Evolutionary conservation across 2,113 vertebrate genomes (phyloP).

Genomic region (Leiothrix lutea): DNA sequence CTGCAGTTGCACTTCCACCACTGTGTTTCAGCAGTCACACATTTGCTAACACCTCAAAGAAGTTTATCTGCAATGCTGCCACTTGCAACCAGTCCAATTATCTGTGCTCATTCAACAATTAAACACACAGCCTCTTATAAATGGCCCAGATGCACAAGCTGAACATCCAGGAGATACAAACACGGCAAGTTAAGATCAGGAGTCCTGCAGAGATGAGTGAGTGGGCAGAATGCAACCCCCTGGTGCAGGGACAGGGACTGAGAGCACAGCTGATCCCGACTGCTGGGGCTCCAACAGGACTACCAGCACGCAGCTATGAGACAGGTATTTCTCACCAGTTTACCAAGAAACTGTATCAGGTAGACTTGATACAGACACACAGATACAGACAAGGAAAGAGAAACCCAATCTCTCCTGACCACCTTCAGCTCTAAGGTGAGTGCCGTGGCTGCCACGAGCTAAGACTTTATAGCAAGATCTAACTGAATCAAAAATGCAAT

Average conservation of each 20-base stretch:
- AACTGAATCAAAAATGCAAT: background rate
- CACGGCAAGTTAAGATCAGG: background rate
- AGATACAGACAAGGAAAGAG: background rate
- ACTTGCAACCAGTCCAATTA: background rate
- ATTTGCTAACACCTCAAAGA: background rate
- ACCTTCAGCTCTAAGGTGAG: background rate
- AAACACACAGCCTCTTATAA: background rate
- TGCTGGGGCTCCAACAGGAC: background rate
- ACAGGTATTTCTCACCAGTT: background rate
- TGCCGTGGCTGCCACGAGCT: background rate
- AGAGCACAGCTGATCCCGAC: background rate
- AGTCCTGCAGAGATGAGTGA: background rate
- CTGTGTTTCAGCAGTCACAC: background rate
- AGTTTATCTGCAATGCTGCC: background rate
- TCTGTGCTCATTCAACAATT: constrained; percentile 7
- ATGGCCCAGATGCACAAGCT: background rate
- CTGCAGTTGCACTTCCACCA: background rate
- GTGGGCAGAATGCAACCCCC: background rate
- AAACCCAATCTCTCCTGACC: background rate
- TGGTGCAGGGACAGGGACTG: background rate
- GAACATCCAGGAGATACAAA: background rate
- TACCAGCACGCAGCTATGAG: background rate
- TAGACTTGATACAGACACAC: background rate
- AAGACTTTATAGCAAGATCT: background rate
- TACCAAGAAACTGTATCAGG: background rate